Evolutionary conservation across 2,797 vertebrate genomes (phyloP), one percentile per base, ranked within the genome.

Genomic region (Pangasius mekongensis): DNA sequence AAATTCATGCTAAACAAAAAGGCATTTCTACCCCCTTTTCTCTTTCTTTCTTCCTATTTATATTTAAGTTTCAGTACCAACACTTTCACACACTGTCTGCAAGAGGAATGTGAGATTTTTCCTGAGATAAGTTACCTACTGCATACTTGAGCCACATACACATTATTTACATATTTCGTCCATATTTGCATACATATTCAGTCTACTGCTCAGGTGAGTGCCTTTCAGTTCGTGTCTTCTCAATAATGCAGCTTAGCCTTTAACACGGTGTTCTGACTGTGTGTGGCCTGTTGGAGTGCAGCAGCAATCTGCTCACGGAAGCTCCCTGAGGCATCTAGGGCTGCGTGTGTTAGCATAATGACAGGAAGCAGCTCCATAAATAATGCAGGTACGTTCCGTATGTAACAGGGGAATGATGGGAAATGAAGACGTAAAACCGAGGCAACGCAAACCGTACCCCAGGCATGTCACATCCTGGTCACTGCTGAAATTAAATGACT

Each of bases 231-330:
- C 87, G 84, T 86, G 80, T 90, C 76, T 88, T 90, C 93, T 95
- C 85, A 95, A 95, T 96, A 93, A 95, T 95, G 94, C 89, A 95
- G 88, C 89, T 91, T 90, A 91, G 91, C 93, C 92, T 91, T 94
- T 94, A 94, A 94, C 93, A 94, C 93, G 83, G 90, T 94, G 90
- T 92, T 93, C 92, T 92, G 11, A 36, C 90, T 74, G 84, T 91
- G 91, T 83, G 84, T 91, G 91, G 83, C 84, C 88, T 77, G 80
- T 91, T 91, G 92, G 91, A 94, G 93, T 91, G 92, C 93, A 92
- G 92, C 93, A 92, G 89, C 94, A 92, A 93, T 94, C 93, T 93
- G 91, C 80, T 77, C 94, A 90, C 86, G 90, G 89, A 90, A 91
- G 90, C 81, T 89, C 86, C 77, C 54, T 36, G 52, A 84, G 84